A percentile compares a stretch with the other conserved stretches of the same genome.
These are phyloP conservation scores for Melanostoma mellinum DNA, from an alignment of 2,888 invertebrate species.

Conservation along the genomic window DNA sequence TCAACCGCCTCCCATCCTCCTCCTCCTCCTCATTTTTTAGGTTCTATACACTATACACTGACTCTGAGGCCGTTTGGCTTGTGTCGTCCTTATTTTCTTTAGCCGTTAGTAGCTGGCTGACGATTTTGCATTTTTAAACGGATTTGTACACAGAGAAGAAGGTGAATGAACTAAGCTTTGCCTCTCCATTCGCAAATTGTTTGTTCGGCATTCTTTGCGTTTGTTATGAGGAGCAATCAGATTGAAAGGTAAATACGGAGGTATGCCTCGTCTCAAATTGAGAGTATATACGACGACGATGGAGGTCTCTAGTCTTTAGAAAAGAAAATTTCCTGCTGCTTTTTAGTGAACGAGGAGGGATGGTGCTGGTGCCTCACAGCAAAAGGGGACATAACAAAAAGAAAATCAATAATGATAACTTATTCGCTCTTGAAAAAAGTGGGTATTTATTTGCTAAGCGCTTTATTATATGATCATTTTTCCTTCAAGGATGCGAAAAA, in stretches of 20 bases:
- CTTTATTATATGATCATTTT: conserved; percentile 34
- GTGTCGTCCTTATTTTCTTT: conserved; percentile 52
- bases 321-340: conserved; percentile 49
- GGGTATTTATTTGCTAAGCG: conserved; percentile 51
- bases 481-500: conserved; percentile 19
- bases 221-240: conserved; percentile 60
- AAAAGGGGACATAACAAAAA: background rate
- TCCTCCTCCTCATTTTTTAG: conserved; percentile 25
- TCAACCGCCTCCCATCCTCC: background rate
- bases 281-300: conserved; percentile 4
- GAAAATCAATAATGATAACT: conserved; percentile 57
- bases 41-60: conserved; percentile 21
- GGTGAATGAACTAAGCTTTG: conserved; percentile 56
- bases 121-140: conserved; percentile 58
- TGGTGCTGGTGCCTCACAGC: background rate
- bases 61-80: conserved; percentile 30
- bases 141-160: conserved; percentile 31
- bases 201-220: conserved; percentile 55
- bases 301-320: conserved; percentile 27
- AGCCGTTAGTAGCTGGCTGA: conserved; percentile 39
- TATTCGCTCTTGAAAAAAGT: conserved; percentile 47
- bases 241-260: conserved; percentile 64
- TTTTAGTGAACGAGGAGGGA: conserved; percentile 6
- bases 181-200: conserved; percentile 43
- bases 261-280: conserved; percentile 34